Base-by-base conservation (phyloP, 1,140 invertebrate genomes). In the Ceratoteleas bidentatus region DNA sequence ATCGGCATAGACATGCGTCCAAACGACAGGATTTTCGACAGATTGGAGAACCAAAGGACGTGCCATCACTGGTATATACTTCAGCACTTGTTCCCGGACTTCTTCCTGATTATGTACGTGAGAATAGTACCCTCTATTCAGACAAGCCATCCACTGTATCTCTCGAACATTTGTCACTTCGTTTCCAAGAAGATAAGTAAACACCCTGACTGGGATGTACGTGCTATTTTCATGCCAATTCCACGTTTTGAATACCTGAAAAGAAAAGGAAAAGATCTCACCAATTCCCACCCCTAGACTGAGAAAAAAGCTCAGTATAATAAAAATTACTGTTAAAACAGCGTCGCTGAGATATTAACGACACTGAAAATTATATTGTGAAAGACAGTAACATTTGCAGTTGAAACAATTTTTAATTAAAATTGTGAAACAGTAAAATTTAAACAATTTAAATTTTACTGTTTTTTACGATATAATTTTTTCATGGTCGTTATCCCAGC, bases 121-220 rank as follows among this genome's bases (percentile, higher is more conserved):
- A 0, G 95, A 95, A 89, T 96, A 98, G 88, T 96, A 98, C 16
- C 98, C 98, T 93, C 97, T 95, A 92, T 99, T 99, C 10, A 95
- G 92, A 91, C 98, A 99, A 2, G 98, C 97, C 96, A 99, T 99
- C 95, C 96, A 97, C 84, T 95, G 94, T 32, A 99, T 96, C 90
- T 99, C 97, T 6, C 95, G 92, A 2, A 96, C 95, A 85, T 99
- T 98, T 0, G 96, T 96, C 0, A 98, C 96, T 92, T 99, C 99
- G 87, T 96, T 95, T 6, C 99, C 99, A 74, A 99, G 95, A 3
- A 99, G 93, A 92, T 98, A 99, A 0, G 98, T 99, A 88, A 99
- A 99, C 38, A 99, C 95, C 66, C 99, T 93, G 0, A 99, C 96
- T 56, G 97, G 94, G 84, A 95, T 95, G 38, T 91, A 88, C 8